Conservation (phyloP, 2,888 invertebrate species). For the Protonemura montana region DNA sequence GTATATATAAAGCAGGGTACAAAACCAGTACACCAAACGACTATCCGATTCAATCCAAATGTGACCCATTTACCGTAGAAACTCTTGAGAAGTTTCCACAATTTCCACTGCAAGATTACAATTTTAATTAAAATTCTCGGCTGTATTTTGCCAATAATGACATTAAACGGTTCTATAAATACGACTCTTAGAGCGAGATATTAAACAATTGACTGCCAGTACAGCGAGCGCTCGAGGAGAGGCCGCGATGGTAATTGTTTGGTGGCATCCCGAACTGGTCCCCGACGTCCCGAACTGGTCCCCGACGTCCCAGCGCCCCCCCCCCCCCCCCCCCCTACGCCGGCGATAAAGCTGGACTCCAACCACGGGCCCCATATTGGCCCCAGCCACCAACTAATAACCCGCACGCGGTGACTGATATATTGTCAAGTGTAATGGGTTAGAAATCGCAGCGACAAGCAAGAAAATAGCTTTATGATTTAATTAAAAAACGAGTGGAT, state of each 20-base stretch:
- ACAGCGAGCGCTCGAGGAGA: neutral
- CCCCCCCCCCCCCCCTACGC: too few relatives aligned
- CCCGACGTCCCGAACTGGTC: neutral
- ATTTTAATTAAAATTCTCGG: neutral
- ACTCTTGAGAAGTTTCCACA: neutral
- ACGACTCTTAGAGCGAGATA: neutral
- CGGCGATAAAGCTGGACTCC: neutral
- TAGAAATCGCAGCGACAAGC: neutral
- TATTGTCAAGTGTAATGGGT: neutral
- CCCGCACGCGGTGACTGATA: neutral
- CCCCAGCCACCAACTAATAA: neutral
- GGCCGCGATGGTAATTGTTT: neutral
- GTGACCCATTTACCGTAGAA: neutral
- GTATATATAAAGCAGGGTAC: too few relatives aligned
- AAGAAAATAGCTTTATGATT: neutral
- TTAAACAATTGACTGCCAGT: neutral
- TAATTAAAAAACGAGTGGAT: neutral
- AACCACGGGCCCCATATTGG: neutral
- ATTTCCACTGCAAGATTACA: neutral
- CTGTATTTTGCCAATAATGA: neutral
- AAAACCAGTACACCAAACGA: too few relatives aligned
- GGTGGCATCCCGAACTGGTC: neutral
- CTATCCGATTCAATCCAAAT: neutral
- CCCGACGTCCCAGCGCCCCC: neutral
- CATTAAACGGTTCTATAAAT: conserved; percentile 12